Conservation (phyloP, 2,797 vertebrate genomes). For the Clarias fuscus region DNA sequence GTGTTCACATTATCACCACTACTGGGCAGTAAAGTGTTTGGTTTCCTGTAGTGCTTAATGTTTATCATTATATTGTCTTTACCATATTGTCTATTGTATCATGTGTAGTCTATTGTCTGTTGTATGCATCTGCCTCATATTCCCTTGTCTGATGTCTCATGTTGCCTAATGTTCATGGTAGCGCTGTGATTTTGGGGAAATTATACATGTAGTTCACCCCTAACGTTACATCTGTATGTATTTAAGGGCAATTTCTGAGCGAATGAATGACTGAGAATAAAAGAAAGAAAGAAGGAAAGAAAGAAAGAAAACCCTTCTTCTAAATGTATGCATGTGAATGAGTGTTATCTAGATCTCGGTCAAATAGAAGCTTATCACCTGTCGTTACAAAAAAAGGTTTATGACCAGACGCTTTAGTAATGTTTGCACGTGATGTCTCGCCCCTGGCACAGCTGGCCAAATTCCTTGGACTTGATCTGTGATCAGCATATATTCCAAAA, state of each 20-base stretch:
- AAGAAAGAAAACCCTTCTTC: neutral
- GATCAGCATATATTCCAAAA: no score
- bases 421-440: neutral
- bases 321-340: neutral
- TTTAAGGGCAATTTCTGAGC: neutral
- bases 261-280: no score
- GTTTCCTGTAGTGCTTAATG: neutral
- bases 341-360: neutral
- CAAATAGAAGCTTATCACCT: neutral
- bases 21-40: neutral
- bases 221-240: neutral
- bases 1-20: neutral
- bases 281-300: neutral
- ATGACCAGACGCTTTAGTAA: neutral
- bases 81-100: neutral
- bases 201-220: neutral
- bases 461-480: neutral
- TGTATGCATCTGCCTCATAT: no score
- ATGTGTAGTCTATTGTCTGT: no score
- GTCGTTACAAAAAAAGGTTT: neutral
- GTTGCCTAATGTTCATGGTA: neutral
- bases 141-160: neutral
- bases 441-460: neutral
- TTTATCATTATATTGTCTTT: neutral
- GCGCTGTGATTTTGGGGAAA: neutral